These are phyloP conservation scores for Suncus etruscus DNA, from an alignment of 2,113 vertebrate genomes.

Conservation along the genomic window DNA sequence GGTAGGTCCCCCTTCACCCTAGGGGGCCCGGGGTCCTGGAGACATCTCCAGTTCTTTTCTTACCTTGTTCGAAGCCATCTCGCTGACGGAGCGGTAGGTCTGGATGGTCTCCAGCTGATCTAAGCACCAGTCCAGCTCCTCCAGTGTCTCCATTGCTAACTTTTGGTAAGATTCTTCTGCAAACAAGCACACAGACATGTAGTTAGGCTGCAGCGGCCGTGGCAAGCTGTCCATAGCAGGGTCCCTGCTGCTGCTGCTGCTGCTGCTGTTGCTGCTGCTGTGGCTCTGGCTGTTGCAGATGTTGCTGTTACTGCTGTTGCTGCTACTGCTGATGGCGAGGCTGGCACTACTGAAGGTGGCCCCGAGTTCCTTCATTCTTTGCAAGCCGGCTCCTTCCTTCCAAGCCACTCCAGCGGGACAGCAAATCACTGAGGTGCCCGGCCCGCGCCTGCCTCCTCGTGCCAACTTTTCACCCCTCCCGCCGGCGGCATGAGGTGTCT, in stretches of 20 bases:
- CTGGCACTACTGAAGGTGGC: constrained; percentile 80
- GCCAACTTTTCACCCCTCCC: constrained; percentile 67
- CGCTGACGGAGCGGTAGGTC: constrained; percentile 98
- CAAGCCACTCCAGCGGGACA: constrained; percentile 75
- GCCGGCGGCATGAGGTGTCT: constrained; percentile 79
- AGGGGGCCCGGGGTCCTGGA: background rate
- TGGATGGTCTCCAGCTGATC: constrained; percentile 99
- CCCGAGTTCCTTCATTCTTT: constrained; percentile 90
- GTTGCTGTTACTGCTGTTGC: constrained; percentile 68
- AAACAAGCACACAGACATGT: constrained; percentile 92
- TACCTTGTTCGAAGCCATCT: constrained; percentile 99
- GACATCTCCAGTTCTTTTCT: constrained; percentile 50
- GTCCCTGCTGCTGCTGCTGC: constrained; percentile 76
- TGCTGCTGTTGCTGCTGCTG: too few relatives aligned
- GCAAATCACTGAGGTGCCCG: constrained; percentile 80
- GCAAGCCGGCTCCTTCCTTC: constrained; percentile 79
- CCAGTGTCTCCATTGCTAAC: constrained; percentile 98
- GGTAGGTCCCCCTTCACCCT: background rate
- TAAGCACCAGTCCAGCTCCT: constrained; percentile 99
- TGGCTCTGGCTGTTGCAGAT: too few relatives aligned
- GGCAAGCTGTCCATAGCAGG: constrained; percentile 85
- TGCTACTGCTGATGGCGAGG: constrained; percentile 35
- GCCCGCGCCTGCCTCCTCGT: constrained; percentile 43
- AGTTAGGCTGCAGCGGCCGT: constrained; percentile 88
- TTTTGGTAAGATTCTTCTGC: constrained; percentile 99